Conservation (phyloP, 2,797 vertebrate species). For the Enteromius trimaculatus region DNA sequence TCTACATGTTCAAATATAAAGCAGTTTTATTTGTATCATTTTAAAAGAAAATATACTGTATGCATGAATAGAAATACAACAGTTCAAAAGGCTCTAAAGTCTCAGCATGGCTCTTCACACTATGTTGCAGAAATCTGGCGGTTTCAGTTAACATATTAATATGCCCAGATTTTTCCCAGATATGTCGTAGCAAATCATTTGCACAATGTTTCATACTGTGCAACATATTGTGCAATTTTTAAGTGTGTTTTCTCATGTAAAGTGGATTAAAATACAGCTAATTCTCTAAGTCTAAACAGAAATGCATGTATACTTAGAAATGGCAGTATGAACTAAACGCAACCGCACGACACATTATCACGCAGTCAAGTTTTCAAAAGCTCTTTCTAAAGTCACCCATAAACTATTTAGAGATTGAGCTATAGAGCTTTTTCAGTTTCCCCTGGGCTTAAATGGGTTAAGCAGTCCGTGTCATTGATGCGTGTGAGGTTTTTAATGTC, state of each 20-base stretch:
- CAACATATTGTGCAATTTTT: constrained; percentile 19
- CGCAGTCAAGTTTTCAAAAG: constrained; percentile 13
- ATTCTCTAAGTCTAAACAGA: neutral
- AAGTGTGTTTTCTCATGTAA: constrained; percentile 6
- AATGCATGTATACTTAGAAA: neutral
- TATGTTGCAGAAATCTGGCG: neutral
- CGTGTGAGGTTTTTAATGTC: constrained; percentile 69
- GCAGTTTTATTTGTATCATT: neutral
- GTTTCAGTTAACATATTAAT: constrained; percentile 24
- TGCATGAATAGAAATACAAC: neutral
- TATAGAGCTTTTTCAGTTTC: constrained; percentile 1
- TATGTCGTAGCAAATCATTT: neutral
- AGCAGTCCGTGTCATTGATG: constrained; percentile 50
- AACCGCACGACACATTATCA: neutral
- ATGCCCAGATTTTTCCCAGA: constrained; percentile 12
- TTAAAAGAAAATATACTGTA: neutral
- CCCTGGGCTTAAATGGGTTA: constrained; percentile 16
- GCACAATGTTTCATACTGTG: constrained; percentile 23
- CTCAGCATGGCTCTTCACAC: constrained; percentile 12
- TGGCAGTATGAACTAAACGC: neutral
- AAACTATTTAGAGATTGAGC: constrained; percentile 2
- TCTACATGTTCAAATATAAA: constrained; percentile 5
- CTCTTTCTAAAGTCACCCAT: neutral
- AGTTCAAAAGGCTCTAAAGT: constrained; percentile 16
- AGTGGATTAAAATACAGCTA: neutral